Conservation (phyloP, 92 coral and sea anemone species). For the Siderastrea radians region DNA sequence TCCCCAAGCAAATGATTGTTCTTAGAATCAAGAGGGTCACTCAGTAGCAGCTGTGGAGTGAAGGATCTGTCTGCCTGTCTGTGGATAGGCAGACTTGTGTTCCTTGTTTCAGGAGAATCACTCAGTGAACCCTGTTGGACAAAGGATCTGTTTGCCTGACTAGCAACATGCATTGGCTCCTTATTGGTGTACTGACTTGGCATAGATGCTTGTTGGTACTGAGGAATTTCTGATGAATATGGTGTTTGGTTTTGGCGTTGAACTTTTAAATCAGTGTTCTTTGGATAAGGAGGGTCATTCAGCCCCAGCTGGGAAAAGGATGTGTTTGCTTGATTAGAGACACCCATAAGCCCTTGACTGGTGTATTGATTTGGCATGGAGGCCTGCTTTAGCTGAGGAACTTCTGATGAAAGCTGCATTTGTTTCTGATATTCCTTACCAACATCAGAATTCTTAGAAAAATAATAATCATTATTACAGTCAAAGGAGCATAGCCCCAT, state of each 20-base stretch:
- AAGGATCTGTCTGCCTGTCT: too few species aligned
- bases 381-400: background rate
- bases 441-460: background rate
- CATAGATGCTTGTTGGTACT: background rate
- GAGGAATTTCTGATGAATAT: background rate
- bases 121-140: background rate
- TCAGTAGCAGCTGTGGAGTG: too few species aligned
- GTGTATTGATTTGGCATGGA: background rate
- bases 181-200: background rate
- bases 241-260: background rate
- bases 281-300: background rate
- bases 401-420: background rate
- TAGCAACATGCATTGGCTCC: background rate
- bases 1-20: background rate
- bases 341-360: background rate
- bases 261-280: background rate
- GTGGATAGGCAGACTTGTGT: too few species aligned
- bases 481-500: slow-evolving; percentile 36
- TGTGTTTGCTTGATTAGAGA: background rate
- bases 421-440: background rate
- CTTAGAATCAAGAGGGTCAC: too few species aligned
- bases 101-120: background rate
- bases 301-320: background rate
- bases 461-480: too few species aligned
- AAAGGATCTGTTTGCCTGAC: background rate